Evolutionary conservation across 1,140 invertebrate genomes (phyloP), one percentile per base, ranked within the genome.

Genomic region (Gryon sp.): DNA sequence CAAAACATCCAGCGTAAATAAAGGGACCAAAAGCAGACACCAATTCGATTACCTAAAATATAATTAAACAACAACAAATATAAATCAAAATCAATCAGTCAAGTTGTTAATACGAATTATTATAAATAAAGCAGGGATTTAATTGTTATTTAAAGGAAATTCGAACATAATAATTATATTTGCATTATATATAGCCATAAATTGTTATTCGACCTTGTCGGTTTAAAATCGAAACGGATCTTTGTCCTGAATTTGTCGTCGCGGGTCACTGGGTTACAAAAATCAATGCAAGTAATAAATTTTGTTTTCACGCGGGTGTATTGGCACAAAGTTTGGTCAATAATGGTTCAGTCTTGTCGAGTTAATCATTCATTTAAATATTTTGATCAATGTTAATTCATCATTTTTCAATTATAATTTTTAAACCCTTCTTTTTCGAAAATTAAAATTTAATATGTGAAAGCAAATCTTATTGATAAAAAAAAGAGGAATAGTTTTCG

Each of bases 1-100:
- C 97, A 87, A 98, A 99, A 82, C 97, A 98, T 0, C 98, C 98
- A 16, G 95, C 96, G 82, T 98, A 98, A 77, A 99, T 98, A 3
- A 99, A 89, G 0, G 96, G 97, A 1, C 96, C 95, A 87, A 95
- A 97, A 0, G 90, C 94, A 0, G 97, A 95, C 4, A 97, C 93
- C 74, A 98, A 88, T 82, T 98, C 95, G 88, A 99, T 97, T 9
- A 97, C 94, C 94, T 96, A 82, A 24, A 90, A n/a, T n/a, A 89
- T 28, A 81, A 46, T 20, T 12, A n/a, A 34, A 12, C 26, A 46
- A 18, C 2, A 38, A 38, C 12, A 38, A n/a, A 38, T 15, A 2
- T 6, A 38, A 15, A 38, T 6, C 2, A 4, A 38, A 38, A 19
- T 8, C 11, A 28, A 45, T 15, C 16, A 7, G 6, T 15, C 6